Evolutionary conservation across 2,797 vertebrate genomes (phyloP), one percentile per base, ranked within the genome.

Genomic region (Vespertilio murinus): DNA sequence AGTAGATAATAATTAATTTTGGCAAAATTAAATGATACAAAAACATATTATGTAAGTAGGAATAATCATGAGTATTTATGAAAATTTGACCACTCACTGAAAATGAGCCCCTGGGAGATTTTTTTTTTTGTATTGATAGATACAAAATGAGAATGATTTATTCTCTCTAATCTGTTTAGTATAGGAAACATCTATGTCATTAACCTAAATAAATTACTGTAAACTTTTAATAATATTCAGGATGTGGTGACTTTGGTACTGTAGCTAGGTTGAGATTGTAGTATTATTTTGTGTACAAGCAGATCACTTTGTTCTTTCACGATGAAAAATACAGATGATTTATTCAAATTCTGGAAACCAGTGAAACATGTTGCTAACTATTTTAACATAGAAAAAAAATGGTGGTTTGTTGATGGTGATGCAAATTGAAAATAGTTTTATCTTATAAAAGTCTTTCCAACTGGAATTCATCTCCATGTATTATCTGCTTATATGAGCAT

Each of bases 141-240:
- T 45, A 80, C 18, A 94, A 95, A 85, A 81, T 92, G 42, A 45
- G 47, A 74, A 88, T 35, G 30, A 47, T 22, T 28, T 82, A 84
- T 23, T 91, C 30, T 88, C 4, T 85, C 7, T 87, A 91, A 80
- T 79, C 73, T 84, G 6, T 77, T 83, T 30, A 79, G 16, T 64
- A 78, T 52, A 93, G 45, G 45, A 94, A 89, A 56, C 33, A 73
- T 73, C 22, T 90, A 80, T 87, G 38, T 87, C 38, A 88, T 8
- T 93, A 87, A 54, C 45, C 64, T 82, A 80, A 93, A 56, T 75
- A n/a, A 86, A 5, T 67, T 30, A 71, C 49, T 22, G n/a, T 67
- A 87, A 94, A 93, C 90, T 90, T 35, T 54, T 20, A 90, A 23
- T 90, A 75, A 82, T 86, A 77, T 67, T 90, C 23, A 83, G 30